Evolutionary conservation across 2,113 vertebrate species (phyloP).

Genomic region (Cettia cetti): DNA sequence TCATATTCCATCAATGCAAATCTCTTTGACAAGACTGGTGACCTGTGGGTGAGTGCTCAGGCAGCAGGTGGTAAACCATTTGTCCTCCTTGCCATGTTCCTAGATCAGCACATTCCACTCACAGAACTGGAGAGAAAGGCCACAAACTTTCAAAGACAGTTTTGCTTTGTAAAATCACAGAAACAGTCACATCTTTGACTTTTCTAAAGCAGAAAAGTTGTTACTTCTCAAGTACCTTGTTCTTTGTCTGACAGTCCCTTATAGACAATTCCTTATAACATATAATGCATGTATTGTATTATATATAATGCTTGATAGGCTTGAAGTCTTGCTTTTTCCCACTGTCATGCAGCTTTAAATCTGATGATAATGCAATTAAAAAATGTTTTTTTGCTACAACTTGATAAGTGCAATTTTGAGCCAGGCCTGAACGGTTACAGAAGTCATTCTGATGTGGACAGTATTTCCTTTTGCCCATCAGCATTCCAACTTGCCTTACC

Average conservation of each 20-base stretch:
- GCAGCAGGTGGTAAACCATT: slow-evolving; percentile 32
- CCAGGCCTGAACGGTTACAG: background rate
- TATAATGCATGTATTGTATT: background rate
- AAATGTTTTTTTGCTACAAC: background rate
- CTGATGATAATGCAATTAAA: background rate
- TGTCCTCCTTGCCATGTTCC: background rate
- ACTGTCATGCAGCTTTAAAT: background rate
- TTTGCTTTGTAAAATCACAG: background rate
- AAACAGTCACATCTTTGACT: background rate
- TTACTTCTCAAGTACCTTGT: background rate
- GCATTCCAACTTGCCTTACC: background rate
- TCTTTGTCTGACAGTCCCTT: background rate
- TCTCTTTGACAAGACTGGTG: slow-evolving; percentile 28
- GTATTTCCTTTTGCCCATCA: background rate
- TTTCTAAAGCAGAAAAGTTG: background rate
- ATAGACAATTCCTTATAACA: background rate
- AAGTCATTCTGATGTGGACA: background rate
- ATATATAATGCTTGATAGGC: background rate
- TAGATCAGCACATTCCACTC: background rate
- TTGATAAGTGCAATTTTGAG: background rate
- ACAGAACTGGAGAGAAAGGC: background rate
- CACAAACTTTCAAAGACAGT: background rate
- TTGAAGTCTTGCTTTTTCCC: background rate
- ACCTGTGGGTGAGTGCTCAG: background rate
- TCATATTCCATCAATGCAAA: background rate